Evolutionary conservation across 2,113 vertebrate species (phyloP).

Genomic region (Caranx melampygus): DNA sequence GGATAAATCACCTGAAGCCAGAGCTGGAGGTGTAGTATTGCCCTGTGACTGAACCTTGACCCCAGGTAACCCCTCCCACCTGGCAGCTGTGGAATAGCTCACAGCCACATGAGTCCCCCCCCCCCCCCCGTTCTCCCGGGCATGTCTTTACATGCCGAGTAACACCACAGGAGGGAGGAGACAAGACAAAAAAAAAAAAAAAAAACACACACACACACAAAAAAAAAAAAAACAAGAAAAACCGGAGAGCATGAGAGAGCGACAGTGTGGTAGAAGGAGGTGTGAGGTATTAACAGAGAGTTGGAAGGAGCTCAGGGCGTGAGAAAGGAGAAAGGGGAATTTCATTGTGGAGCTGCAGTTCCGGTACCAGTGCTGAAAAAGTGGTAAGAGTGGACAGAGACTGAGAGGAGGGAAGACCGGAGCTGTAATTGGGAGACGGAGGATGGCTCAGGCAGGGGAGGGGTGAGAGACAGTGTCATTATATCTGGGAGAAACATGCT

Average conservation of each 20-base stretch:
- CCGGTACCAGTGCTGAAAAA: slow-evolving; percentile 29
- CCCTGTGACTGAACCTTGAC: slow-evolving; percentile 76
- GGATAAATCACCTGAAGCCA: not conserved
- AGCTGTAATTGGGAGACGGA: slow-evolving; percentile 35
- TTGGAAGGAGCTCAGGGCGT: slow-evolving; percentile 28
- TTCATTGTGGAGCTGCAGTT: slow-evolving; percentile 48
- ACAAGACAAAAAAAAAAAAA: slow-evolving; percentile 63
- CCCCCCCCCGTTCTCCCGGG: slow-evolving; percentile 29
- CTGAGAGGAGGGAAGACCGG: slow-evolving; percentile 9
- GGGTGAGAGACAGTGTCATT: slow-evolving; percentile 41
- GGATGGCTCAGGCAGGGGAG: slow-evolving; percentile 18
- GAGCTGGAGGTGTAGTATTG: slow-evolving; percentile 43
- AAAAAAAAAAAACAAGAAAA: slow-evolving; percentile 80
- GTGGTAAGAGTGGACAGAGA: slow-evolving; percentile 35
- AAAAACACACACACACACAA: slow-evolving; percentile 56
- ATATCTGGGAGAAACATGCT: slow-evolving; percentile 44
- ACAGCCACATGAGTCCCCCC: slow-evolving; percentile 17
- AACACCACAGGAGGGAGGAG: slow-evolving; percentile 75
- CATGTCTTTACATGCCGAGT: slow-evolving; percentile 79
- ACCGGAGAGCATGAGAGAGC: slow-evolving; percentile 56
- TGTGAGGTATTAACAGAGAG: slow-evolving; percentile 35
- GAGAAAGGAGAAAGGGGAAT: slow-evolving; percentile 62
- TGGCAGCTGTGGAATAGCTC: slow-evolving; percentile 38
- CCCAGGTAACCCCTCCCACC: slow-evolving; percentile 69
- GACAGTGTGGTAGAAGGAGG: slow-evolving; percentile 25